Percentiles rank a stretch among this genome's conserved stretches.
Evolutionary conservation across 2,797 vertebrate species (phyloP).

Genomic region (Halcyon chelicuti): DNA sequence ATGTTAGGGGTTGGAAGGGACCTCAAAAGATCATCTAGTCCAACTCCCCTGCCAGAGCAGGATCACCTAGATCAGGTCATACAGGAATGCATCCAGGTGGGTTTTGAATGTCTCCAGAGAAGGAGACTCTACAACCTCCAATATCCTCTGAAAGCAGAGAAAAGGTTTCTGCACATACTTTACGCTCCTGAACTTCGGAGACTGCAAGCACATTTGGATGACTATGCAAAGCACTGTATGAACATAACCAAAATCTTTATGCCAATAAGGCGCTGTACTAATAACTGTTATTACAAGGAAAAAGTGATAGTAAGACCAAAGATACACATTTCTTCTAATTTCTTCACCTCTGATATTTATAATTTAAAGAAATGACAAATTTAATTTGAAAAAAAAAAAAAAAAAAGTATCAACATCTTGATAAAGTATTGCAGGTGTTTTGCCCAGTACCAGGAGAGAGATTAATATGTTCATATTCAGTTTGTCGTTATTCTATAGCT

Average conservation of each 20-base stretch:
- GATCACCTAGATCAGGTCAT: no score
- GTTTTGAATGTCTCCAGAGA: no score
- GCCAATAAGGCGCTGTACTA: neutral
- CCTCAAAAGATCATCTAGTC: no score
- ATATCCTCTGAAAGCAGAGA: neutral
- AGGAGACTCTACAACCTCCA: no score
- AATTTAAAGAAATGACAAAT: no score
- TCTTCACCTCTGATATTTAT: neutral
- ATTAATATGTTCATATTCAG: neutral
- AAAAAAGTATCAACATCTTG: neutral
- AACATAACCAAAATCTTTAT: neutral
- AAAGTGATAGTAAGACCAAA: neutral
- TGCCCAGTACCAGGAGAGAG: neutral
- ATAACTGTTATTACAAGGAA: neutral
- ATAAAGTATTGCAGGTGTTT: neutral
- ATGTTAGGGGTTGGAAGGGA: no score
- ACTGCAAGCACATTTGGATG: neutral
- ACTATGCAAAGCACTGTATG: neutral
- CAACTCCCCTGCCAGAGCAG: no score
- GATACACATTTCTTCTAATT: neutral
- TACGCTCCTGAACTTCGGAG: neutral
- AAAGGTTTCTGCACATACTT: neutral
- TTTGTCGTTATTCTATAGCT: neutral
- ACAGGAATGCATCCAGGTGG: no score
- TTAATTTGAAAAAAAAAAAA: neutral